Conservation (phyloP, 2,888 invertebrate species). For the Hecatera dysodea region DNA sequence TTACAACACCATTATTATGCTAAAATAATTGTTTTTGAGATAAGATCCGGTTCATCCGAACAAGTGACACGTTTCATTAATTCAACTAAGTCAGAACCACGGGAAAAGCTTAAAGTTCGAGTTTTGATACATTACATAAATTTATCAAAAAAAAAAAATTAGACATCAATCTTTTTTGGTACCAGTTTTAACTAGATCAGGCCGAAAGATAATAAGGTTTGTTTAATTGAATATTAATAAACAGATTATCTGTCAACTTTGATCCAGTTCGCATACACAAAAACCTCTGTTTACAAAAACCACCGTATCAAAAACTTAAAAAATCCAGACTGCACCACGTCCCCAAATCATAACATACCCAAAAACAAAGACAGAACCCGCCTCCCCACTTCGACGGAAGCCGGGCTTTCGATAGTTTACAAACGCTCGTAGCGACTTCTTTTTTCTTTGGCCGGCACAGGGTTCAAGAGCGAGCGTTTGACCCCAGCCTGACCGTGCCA, state of each 20-base stretch:
- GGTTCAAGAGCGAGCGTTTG: slow-evolving; percentile 71
- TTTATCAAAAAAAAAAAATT: too few relatives aligned
- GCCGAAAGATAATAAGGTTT: too few relatives aligned
- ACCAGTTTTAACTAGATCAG: too few relatives aligned
- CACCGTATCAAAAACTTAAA: neutral
- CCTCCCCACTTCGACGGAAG: slow-evolving; percentile 27
- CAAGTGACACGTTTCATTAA: too few relatives aligned
- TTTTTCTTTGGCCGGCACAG: slow-evolving; percentile 61
- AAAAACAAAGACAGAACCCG: slow-evolving; percentile 50
- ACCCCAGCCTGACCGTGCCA: slow-evolving; percentile 69
- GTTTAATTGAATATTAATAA: too few relatives aligned
- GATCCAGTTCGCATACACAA: neutral
- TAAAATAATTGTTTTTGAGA: too few relatives aligned
- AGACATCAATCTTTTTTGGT: too few relatives aligned
- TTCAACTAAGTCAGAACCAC: neutral
- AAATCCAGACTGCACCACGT: neutral
- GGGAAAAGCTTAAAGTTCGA: neutral
- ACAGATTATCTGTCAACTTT: neutral
- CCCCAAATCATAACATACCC: slow-evolving; percentile 40
- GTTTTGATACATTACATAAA: too few relatives aligned
- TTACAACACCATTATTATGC: too few relatives aligned
- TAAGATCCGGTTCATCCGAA: too few relatives aligned
- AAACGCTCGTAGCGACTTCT: slow-evolving; percentile 48
- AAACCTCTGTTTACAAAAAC: neutral
- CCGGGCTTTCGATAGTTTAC: slow-evolving; percentile 53